Evolutionary conservation across 1,140 invertebrate species (phyloP).

Genomic region (Mactra quadrangularis): DNA sequence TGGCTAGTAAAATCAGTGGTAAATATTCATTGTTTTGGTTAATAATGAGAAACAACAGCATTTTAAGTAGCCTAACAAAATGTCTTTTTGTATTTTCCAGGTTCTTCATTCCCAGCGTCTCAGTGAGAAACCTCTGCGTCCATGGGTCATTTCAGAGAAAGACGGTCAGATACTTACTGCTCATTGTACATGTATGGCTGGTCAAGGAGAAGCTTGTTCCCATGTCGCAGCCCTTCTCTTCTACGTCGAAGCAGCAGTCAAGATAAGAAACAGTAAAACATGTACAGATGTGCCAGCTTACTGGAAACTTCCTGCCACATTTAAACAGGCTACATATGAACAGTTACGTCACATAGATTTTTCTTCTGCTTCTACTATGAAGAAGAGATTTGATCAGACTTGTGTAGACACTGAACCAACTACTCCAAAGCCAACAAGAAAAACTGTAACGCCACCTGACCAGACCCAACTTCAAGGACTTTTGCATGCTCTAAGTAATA

Average conservation of each 20-base stretch:
- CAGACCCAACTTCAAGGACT: background rate
- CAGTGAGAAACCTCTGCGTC: slow-evolving; percentile 18
- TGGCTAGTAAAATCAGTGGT: too few species aligned
- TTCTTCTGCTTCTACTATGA: slow-evolving; percentile 14
- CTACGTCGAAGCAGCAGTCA: background rate
- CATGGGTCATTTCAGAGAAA: slow-evolving; percentile 7
- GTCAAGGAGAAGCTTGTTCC: slow-evolving; percentile 15
- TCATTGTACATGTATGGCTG: slow-evolving; percentile 30
- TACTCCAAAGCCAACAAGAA: background rate
- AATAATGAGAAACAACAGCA: too few species aligned
- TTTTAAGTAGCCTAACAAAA: too few species aligned
- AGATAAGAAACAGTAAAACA: slow-evolving; percentile 13
- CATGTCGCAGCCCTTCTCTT: slow-evolving; percentile 25
- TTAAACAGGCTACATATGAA: slow-evolving; percentile 1
- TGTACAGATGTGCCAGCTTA: background rate
- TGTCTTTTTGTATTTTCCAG: slow-evolving; percentile 7
- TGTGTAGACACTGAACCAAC: background rate
- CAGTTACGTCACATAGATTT: slow-evolving; percentile 15
- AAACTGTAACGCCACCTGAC: background rate
- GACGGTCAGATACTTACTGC: background rate
- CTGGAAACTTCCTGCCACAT: slow-evolving; percentile 24
- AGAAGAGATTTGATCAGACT: slow-evolving; percentile 10
- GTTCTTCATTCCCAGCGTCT: too few species aligned
- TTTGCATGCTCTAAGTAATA: background rate
- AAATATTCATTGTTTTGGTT: too few species aligned